These are phyloP conservation scores for Cryptus armator DNA, from an alignment of 2,888 invertebrate species.

Conservation along the genomic window DNA sequence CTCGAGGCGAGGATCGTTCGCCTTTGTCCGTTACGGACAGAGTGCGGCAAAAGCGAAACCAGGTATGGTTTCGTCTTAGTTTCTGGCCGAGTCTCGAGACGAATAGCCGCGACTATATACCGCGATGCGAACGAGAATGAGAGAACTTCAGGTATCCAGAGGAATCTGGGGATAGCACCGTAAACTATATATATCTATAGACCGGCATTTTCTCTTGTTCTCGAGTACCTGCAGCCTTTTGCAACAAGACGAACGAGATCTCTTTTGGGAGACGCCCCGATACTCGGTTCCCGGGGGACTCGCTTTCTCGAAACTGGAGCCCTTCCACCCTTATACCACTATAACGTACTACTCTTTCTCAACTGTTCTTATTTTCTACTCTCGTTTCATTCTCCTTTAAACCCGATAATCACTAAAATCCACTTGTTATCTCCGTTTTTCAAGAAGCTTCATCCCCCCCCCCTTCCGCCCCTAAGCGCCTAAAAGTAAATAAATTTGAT, in stretches of 20 bases:
- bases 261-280: slow-evolving; percentile 31
- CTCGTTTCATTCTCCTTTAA: neutral
- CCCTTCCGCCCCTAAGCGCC: neutral
- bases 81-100: slow-evolving; percentile 20
- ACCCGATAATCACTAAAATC: neutral
- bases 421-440: neutral
- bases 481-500: neutral
- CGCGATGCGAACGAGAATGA: slow-evolving; percentile 44
- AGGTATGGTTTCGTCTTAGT: slow-evolving; percentile 58
- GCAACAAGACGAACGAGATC: slow-evolving; percentile 17
- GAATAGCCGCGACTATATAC: neutral
- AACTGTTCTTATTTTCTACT: neutral
- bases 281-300: slow-evolving; percentile 33
- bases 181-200: slow-evolving; percentile 12
- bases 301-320: slow-evolving; percentile 23
- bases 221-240: slow-evolving; percentile 36
- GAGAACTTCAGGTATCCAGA: slow-evolving; percentile 59
- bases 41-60: slow-evolving; percentile 41
- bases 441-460: neutral
- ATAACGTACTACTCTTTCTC: neutral
- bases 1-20: slow-evolving; percentile 59
- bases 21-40: slow-evolving; percentile 57
- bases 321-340: neutral
- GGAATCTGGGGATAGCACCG: slow-evolving; percentile 36
- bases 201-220: slow-evolving; percentile 1